phyloP scores from a whole-genome alignment of 2,113 vertebrate genomes.

The Ciconia stormi region DNA sequence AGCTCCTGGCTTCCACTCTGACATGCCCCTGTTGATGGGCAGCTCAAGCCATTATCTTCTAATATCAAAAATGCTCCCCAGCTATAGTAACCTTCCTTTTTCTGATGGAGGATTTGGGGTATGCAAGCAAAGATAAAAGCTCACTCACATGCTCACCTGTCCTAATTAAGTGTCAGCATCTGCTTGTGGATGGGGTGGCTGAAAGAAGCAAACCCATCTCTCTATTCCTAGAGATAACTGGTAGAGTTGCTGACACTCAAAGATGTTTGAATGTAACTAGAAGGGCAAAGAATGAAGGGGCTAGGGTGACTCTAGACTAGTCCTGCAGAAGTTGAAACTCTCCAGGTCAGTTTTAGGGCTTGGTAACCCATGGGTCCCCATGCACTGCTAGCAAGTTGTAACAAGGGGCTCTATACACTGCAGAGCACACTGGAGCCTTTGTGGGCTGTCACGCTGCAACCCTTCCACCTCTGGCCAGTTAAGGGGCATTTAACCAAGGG shows the following conservation, averaged over 20 bases:
- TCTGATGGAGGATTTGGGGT: neutral
- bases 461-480: neutral
- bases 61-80: neutral
- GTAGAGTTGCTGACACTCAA: neutral
- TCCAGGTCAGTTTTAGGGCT: neutral
- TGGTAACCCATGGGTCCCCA: neutral
- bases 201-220: neutral
- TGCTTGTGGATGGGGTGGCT: neutral
- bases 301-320: neutral
- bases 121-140: neutral
- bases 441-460: neutral
- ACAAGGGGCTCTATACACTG: neutral
- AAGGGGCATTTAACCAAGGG: neutral
- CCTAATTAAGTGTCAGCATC: neutral
- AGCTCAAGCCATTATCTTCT: neutral
- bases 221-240: neutral
- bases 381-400: neutral
- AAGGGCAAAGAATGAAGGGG: neutral
- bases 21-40: neutral
- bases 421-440: neutral
- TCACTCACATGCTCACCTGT: neutral
- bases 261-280: neutral
- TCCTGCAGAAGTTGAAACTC: neutral
- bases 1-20: neutral
- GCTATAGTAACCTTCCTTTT: neutral